phyloP scores from a whole-genome alignment of 2,797 vertebrate genomes.

The Numenius phaeopus region DNA sequence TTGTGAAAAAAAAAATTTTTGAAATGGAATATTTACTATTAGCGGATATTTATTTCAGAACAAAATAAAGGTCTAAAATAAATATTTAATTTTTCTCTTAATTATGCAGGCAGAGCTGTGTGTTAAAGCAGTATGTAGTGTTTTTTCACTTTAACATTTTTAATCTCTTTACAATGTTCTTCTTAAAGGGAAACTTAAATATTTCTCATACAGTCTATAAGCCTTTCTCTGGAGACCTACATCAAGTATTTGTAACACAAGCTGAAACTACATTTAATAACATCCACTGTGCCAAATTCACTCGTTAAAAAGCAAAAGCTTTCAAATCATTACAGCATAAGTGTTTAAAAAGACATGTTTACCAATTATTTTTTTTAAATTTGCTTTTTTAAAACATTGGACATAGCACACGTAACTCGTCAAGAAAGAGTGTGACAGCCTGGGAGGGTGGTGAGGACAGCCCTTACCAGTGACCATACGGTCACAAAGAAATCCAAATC shows the following conservation, averaged over 20 bases:
- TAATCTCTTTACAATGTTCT: not conserved
- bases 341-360: not conserved
- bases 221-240: not conserved
- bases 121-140: not conserved
- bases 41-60: not conserved
- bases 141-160: constrained; percentile 1
- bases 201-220: not conserved
- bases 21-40: not conserved
- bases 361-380: not conserved
- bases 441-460: not conserved
- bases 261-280: constrained; percentile 21
- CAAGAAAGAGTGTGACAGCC: not conserved
- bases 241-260: not conserved
- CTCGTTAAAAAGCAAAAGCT: constrained; percentile 1
- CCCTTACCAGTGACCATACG: not conserved
- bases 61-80: not conserved
- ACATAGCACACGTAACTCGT: not conserved
- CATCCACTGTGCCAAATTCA: not conserved
- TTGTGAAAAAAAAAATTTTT: not conserved
- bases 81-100: not conserved
- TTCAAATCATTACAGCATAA: not conserved
- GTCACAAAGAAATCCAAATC: not conserved
- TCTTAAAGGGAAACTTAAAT: constrained; percentile 4
- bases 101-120: not conserved
- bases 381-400: not conserved